Percentiles rank a stretch among this genome's conserved stretches.
Evolutionary conservation across 2,797 vertebrate species (phyloP).

Genomic region (Pangasius larnaudii): DNA sequence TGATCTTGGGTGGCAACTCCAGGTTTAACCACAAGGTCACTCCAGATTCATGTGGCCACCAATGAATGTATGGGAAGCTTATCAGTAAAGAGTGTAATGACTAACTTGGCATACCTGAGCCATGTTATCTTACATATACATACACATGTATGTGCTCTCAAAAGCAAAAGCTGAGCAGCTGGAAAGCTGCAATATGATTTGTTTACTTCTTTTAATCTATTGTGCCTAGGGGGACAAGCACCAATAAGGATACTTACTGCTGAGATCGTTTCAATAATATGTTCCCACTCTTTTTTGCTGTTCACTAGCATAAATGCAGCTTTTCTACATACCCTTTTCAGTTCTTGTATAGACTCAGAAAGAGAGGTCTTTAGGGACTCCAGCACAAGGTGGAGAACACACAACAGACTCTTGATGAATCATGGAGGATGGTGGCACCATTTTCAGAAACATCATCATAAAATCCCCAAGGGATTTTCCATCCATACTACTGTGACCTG

Average conservation of each 20-base stretch:
- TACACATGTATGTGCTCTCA: not conserved
- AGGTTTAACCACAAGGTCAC: not conserved
- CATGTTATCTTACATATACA: not conserved
- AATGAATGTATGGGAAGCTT: not conserved
- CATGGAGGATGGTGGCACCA: not conserved
- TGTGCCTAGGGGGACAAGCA: not conserved
- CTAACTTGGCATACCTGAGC: not conserved
- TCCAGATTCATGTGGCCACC: not conserved
- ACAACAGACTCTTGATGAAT: not conserved
- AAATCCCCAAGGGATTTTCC: not conserved
- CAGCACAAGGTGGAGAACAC: not conserved
- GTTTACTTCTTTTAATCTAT: not conserved
- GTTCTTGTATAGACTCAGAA: not conserved
- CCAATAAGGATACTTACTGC: not conserved
- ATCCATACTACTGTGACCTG: not conserved
- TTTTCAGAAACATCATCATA: not conserved
- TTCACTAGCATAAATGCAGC: not conserved
- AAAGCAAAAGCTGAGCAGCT: not conserved
- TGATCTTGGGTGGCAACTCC: not conserved
- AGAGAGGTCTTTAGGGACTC: not conserved
- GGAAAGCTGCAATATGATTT: not conserved
- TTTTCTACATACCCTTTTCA: not conserved
- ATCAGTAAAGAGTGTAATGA: not conserved
- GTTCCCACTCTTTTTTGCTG: not conserved
- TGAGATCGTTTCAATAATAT: not conserved